Conservation (phyloP, 2,113 vertebrate species). For the Actinemys pallida region DNA sequence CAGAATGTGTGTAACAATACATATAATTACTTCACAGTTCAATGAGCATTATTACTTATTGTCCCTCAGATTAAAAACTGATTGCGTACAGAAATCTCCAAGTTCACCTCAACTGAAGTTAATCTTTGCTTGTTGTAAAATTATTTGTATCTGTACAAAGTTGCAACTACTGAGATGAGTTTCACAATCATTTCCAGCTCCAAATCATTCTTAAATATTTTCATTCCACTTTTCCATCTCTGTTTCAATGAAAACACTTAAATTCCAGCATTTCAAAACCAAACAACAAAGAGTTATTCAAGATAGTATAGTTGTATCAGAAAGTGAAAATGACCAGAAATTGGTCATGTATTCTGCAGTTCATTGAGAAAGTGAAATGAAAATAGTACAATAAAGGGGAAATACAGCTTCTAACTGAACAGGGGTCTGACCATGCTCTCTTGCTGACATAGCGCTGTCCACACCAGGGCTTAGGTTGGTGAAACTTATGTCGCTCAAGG, state of each 20-base stretch:
- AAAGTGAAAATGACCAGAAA: not conserved
- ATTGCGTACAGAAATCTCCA: not conserved
- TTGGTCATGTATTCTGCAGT: not conserved
- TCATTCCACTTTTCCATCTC: not conserved
- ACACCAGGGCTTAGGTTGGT: too few species aligned
- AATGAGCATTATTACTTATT: not conserved
- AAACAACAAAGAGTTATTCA: not conserved
- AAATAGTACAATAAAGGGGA: not conserved
- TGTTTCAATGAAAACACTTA: not conserved
- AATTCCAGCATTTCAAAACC: not conserved
- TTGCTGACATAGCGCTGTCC: too few species aligned
- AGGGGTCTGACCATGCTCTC: too few species aligned
- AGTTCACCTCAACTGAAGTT: not conserved
- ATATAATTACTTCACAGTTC: accelerated
- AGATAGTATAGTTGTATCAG: not conserved
- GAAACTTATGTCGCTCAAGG: too few species aligned
- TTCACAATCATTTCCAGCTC: not conserved
- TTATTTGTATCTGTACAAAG: not conserved
- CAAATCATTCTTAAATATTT: not conserved
- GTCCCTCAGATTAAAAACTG: not conserved
- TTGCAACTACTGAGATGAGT: not conserved
- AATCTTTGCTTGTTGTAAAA: not conserved
- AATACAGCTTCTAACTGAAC: not conserved
- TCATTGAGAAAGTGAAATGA: not conserved
- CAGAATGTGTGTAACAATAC: not conserved